phyloP scores from a whole-genome alignment of 2,797 vertebrate species.

The Tympanoctomys barrerae region DNA sequence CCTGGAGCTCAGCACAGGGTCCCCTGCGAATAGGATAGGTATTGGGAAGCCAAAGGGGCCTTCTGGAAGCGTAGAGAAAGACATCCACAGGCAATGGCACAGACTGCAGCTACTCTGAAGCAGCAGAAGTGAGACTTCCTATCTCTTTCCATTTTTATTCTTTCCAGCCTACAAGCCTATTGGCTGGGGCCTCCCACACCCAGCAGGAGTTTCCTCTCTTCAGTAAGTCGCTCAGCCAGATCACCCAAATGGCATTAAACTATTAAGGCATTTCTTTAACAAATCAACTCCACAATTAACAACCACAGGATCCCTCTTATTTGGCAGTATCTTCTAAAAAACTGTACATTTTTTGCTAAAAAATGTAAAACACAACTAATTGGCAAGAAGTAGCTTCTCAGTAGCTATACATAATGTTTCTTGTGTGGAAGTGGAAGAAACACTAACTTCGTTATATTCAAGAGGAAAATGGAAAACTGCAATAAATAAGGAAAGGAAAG shows the following conservation, averaged over 20 bases:
- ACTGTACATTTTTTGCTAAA: neutral
- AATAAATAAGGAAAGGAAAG: neutral
- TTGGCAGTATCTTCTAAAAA: neutral
- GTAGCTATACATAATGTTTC: neutral
- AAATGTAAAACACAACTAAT: neutral
- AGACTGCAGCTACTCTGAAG: neutral
- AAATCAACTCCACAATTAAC: neutral
- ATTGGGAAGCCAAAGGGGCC: neutral
- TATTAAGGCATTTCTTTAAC: neutral
- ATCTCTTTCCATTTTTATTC: neutral
- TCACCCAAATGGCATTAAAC: neutral
- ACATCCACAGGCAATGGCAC: neutral
- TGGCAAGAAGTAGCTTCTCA: neutral
- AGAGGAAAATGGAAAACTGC: conserved; percentile 19
- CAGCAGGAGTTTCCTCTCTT: neutral
- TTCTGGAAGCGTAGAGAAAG: neutral
- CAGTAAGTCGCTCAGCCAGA: neutral
- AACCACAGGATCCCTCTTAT: neutral
- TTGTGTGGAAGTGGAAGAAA: neutral
- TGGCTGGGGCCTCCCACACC: neutral
- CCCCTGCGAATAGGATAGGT: neutral
- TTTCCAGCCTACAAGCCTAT: neutral
- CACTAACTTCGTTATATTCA: neutral
- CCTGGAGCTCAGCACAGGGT: neutral
- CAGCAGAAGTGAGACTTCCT: neutral